A percentile compares a stretch with the other conserved stretches of the same genome.
Evolutionary conservation across 2,797 vertebrate species (phyloP).

Genomic region (Dipus sagitta): DNA sequence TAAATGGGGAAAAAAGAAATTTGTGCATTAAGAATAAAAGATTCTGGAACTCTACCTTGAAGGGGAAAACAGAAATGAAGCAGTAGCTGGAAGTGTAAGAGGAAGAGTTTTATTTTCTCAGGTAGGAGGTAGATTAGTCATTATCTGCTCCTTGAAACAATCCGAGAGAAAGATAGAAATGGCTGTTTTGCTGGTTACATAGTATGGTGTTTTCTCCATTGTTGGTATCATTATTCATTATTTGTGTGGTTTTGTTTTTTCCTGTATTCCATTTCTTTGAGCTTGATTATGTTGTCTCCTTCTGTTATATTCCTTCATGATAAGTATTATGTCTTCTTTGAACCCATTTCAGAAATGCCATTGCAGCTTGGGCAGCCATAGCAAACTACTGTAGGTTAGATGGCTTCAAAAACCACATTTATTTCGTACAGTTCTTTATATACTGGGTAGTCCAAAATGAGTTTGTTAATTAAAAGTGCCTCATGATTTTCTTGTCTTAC

Average conservation of each 20-base stretch:
- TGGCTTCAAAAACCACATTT: neutral
- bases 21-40: neutral
- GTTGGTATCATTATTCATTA: too few species aligned
- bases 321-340: slow-evolving; percentile 19
- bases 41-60: slow-evolving; percentile 11
- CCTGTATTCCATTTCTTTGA: neutral
- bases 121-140: neutral
- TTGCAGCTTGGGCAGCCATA: neutral
- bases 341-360: slow-evolving; percentile 29
- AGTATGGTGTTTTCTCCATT: neutral
- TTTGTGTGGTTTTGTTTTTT: neutral
- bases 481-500: neutral
- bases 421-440: neutral
- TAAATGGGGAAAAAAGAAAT: neutral
- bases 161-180: neutral
- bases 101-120: neutral
- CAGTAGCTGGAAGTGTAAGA: neutral
- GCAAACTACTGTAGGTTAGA: neutral
- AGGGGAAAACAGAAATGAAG: neutral
- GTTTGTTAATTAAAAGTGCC: neutral
- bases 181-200: neutral
- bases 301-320: neutral
- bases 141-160: slow-evolving; percentile 4
- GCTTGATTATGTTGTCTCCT: neutral
- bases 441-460: neutral